These are phyloP conservation scores for Morphnarchus princeps DNA, from an alignment of 2,113 vertebrate genomes.

Conservation along the genomic window DNA sequence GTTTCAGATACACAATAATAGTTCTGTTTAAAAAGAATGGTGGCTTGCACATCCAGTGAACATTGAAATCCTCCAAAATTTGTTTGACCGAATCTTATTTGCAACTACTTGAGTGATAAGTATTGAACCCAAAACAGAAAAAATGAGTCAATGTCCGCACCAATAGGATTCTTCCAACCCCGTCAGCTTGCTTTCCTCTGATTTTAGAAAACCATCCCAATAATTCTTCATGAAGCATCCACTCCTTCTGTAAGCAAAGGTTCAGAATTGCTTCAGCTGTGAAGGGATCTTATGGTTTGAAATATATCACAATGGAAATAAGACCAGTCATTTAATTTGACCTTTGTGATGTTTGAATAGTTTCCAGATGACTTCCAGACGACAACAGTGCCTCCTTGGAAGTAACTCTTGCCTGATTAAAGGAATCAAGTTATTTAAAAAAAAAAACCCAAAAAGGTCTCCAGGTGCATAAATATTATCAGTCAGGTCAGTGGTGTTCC, in stretches of 20 bases:
- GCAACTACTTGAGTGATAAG: neutral
- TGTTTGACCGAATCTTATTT: neutral
- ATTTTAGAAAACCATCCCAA: neutral
- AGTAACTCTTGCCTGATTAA: neutral
- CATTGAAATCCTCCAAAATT: neutral
- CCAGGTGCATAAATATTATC: neutral
- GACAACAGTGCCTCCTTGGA: neutral
- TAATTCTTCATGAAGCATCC: neutral
- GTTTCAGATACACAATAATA: neutral
- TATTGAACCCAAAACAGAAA: neutral
- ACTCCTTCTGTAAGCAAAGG: neutral
- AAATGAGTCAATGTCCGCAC: neutral
- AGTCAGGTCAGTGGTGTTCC: neutral
- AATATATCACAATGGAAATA: neutral
- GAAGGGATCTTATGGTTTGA: neutral
- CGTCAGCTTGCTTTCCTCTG: neutral
- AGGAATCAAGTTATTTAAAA: neutral
- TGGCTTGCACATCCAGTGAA: neutral
- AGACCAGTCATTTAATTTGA: constrained; percentile 23
- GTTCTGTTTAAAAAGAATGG: neutral
- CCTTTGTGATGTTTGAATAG: neutral
- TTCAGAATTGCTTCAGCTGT: neutral
- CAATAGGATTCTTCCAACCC: neutral
- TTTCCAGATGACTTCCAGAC: constrained; percentile 33
- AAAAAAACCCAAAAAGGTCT: neutral